These are phyloP conservation scores for Sebastolobus altivelis DNA, from an alignment of 2,797 vertebrate genomes.

Conservation along the genomic window DNA sequence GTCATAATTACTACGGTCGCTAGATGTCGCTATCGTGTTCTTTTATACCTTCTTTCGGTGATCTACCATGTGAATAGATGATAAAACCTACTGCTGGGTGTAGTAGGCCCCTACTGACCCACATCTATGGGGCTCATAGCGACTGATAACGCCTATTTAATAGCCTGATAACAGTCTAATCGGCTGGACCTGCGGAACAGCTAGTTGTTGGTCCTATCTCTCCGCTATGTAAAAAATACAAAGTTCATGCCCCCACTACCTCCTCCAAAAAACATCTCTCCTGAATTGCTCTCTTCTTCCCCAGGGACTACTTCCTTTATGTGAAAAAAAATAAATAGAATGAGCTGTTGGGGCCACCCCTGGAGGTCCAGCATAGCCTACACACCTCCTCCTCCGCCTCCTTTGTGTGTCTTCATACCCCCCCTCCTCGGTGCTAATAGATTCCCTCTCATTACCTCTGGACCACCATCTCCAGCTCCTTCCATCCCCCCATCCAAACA, in stretches of 20 bases:
- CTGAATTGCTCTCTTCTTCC: slow-evolving; percentile 39
- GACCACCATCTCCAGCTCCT: slow-evolving; percentile 59
- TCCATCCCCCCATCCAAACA: slow-evolving; percentile 72
- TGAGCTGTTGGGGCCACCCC: slow-evolving; percentile 57
- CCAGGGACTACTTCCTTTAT: slow-evolving; percentile 51
- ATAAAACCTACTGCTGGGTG: no score
- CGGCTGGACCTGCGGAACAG: slow-evolving; percentile 46
- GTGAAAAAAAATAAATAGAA: slow-evolving; percentile 52
- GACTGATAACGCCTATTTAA: no score
- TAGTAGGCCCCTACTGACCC: no score
- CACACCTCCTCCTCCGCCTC: slow-evolving; percentile 47
- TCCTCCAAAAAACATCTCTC: slow-evolving; percentile 50
- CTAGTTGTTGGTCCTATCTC: slow-evolving; percentile 24
- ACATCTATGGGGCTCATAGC: no score
- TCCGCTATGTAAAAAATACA: slow-evolving; percentile 18
- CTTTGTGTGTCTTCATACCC: slow-evolving; percentile 57
- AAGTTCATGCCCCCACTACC: slow-evolving; percentile 34
- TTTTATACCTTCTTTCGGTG: no score
- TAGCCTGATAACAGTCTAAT: no score
- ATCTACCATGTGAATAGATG: no score
- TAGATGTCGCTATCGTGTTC: no score
- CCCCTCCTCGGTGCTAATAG: slow-evolving; percentile 54
- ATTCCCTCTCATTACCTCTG: slow-evolving; percentile 69
- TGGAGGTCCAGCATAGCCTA: slow-evolving; percentile 50
- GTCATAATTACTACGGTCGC: no score